A percentile compares a stretch with the other conserved stretches of the same genome.
These are phyloP conservation scores for Meganola albula DNA, from an alignment of 2,888 invertebrate species.

Conservation along the genomic window DNA sequence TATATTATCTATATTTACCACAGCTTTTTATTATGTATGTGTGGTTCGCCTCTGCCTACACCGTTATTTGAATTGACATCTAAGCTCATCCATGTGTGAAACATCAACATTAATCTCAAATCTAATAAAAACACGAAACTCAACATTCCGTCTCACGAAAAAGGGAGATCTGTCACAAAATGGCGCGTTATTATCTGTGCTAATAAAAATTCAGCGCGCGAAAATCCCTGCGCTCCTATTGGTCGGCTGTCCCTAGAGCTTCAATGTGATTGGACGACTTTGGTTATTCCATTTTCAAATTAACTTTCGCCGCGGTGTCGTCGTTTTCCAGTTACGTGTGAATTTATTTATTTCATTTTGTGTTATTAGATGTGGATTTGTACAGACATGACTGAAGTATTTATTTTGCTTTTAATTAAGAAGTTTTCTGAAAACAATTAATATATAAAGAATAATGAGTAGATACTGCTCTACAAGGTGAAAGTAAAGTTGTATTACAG, in stretches of 20 bases:
- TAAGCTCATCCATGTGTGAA: no score
- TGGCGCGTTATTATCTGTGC: conserved; percentile 72
- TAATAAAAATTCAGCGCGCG: conserved; percentile 78
- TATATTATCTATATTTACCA: no score
- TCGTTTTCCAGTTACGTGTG: conserved; percentile 47
- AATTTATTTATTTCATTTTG: conserved; percentile 58
- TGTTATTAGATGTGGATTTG: conserved; percentile 40
- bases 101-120: not conserved
- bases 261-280: conserved; percentile 57
- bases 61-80: no score
- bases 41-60: no score
- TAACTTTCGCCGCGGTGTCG: conserved; percentile 73
- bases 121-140: not conserved
- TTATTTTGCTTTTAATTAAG: no score
- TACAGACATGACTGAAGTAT: conserved; percentile 21
- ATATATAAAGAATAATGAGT: no score
- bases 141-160: conserved; percentile 34
- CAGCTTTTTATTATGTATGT: no score
- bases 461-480: no score
- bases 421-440: no score
- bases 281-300: conserved; percentile 77
- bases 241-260: conserved; percentile 56
- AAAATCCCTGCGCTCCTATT: conserved; percentile 62
- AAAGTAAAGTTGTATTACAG: no score
- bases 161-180: conserved; percentile 67